phyloP scores from a whole-genome alignment of 2,888 invertebrate genomes.

The Adelphocoris suturalis region DNA sequence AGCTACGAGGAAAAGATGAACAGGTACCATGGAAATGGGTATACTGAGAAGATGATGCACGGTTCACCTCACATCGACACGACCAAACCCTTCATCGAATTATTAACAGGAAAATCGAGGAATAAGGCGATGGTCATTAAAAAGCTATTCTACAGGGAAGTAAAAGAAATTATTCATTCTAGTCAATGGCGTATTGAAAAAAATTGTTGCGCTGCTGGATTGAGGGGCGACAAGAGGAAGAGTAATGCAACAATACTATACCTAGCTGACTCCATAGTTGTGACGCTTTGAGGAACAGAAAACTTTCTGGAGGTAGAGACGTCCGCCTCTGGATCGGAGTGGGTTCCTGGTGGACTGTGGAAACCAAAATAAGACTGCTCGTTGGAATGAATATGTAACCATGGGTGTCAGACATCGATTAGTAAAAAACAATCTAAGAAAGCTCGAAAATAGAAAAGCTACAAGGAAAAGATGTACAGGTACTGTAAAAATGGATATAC shows the following conservation, averaged over 20 bases:
- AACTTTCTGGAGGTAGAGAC: not conserved
- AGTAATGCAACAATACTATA: not conserved
- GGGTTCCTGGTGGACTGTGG: not conserved
- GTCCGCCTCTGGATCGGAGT: not conserved
- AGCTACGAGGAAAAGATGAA: no score
- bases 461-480: no score
- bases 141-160: not conserved
- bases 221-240: no score
- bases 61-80: no score
- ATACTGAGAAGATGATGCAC: no score
- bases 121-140: not conserved
- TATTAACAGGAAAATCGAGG: not conserved
- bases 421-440: no score
- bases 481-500: no score
- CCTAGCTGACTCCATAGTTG: slow-evolving; percentile 29
- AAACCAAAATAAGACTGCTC: no score
- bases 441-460: no score
- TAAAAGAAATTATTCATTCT: not conserved
- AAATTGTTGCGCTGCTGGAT: not conserved
- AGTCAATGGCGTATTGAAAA: not conserved
- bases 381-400: no score
- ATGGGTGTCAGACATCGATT: not conserved
- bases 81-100: no score
- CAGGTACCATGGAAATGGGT: no score
- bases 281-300: not conserved